Conservation (phyloP, 2,888 invertebrate species). For the Ellobium chinense region DNA sequence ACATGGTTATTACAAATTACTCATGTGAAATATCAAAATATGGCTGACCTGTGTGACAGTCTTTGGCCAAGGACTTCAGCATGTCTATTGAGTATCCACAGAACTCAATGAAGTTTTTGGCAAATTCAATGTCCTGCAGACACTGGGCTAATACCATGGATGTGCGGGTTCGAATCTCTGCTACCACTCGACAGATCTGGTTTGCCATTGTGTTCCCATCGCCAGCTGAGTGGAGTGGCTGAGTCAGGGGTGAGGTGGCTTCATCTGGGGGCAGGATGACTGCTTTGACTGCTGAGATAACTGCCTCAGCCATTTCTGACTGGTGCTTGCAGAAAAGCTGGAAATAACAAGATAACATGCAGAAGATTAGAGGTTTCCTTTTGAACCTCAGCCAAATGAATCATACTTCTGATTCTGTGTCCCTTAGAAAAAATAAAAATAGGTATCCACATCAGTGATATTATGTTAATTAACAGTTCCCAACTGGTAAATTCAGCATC, state of each 20-base stretch:
- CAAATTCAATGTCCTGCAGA: conserved; percentile 73
- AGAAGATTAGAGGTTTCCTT: too few relatives aligned
- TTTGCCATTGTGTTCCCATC: conserved; percentile 74
- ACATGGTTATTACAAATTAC: too few relatives aligned
- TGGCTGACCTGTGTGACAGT: conserved; percentile 71
- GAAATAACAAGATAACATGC: neutral
- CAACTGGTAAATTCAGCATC: too few relatives aligned
- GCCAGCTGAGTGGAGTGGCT: conserved; percentile 69
- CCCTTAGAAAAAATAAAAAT: too few relatives aligned
- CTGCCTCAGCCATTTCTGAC: conserved; percentile 71
- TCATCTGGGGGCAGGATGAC: conserved; percentile 68
- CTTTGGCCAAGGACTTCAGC: conserved; percentile 77
- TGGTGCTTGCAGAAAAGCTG: conserved; percentile 70
- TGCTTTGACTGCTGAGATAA: conserved; percentile 72
- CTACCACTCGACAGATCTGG: conserved; percentile 77
- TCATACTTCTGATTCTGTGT: too few relatives aligned
- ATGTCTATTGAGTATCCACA: conserved; percentile 76
- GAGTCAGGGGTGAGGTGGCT: conserved; percentile 63
- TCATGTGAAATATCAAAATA: neutral
- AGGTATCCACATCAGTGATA: too few relatives aligned
- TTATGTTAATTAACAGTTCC: too few relatives aligned
- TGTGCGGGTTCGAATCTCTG: conserved; percentile 77
- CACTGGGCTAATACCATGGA: conserved; percentile 75
- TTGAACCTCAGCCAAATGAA: too few relatives aligned
- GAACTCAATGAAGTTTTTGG: conserved; percentile 74